Conservation (phyloP, 2,797 vertebrate genomes). For the Monodelphis domestica region DNA sequence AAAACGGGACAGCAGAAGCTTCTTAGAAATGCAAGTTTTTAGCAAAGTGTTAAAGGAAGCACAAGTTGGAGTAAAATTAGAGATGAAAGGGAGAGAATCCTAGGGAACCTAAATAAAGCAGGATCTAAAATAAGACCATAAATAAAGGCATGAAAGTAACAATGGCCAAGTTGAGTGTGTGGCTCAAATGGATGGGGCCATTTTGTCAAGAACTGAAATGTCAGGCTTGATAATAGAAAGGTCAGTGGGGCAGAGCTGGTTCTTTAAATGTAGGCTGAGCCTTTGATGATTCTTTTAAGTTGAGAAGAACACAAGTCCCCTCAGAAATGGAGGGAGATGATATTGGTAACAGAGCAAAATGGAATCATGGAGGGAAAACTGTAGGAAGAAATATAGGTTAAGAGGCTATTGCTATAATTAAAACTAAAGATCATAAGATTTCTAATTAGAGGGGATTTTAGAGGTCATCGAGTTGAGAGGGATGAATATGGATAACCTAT, state of each 20-base stretch:
- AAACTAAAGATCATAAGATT: background rate
- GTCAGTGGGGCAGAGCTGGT: background rate
- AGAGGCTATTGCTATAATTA: background rate
- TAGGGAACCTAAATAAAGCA: background rate
- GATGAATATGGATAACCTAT: background rate
- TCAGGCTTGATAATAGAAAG: background rate
- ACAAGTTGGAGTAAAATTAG: background rate
- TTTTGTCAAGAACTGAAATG: background rate
- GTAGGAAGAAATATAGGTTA: background rate
- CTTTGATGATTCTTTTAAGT: background rate
- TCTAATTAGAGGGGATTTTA: background rate
- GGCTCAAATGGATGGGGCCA: background rate
- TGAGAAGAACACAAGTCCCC: background rate
- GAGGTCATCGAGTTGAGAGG: background rate
- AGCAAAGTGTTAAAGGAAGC: background rate
- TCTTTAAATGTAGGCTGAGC: background rate
- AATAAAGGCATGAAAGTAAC: background rate
- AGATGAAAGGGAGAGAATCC: background rate
- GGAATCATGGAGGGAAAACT: background rate
- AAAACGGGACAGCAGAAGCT: background rate
- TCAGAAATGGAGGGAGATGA: background rate
- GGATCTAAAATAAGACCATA: background rate
- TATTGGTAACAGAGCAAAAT: background rate
- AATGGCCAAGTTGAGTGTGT: background rate
- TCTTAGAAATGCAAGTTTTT: background rate